Conservation (phyloP, 2,113 vertebrate genomes). For the Callipepla squamata region DNA sequence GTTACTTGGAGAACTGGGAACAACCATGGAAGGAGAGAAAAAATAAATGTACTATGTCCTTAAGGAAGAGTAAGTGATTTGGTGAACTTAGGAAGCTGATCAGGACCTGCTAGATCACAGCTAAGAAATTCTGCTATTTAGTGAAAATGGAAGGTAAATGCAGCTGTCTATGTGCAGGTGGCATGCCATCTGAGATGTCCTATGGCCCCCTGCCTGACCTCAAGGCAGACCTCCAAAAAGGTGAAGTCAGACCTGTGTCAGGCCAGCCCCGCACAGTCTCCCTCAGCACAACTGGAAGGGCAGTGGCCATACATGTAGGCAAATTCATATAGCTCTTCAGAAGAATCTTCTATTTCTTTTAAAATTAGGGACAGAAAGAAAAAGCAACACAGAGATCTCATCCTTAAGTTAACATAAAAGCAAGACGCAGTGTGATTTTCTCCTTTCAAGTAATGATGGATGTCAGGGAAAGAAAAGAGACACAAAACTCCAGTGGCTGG, state of each 20-base stretch:
- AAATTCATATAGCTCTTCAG: neutral
- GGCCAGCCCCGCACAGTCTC: neutral
- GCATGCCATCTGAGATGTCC: neutral
- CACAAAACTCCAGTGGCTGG: neutral
- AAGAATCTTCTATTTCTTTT: neutral
- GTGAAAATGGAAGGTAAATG: neutral
- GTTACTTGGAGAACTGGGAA: neutral
- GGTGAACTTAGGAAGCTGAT: neutral
- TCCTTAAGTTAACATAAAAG: neutral
- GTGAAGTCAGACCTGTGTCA: neutral
- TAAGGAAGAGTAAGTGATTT: neutral
- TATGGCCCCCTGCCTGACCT: neutral
- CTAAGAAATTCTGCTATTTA: neutral
- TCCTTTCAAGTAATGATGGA: neutral
- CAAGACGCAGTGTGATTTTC: neutral
- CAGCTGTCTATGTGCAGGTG: rapidly evolving
- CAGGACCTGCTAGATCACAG: neutral
- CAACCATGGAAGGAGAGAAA: neutral
- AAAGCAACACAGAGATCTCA: neutral
- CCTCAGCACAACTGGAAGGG: neutral
- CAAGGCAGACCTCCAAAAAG: neutral
- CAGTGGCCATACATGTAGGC: neutral
- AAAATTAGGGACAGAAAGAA: neutral
- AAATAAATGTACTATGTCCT: neutral
- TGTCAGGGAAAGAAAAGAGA: neutral